A percentile compares a stretch with the other conserved stretches of the same genome.
Conservation (phyloP, 2,888 invertebrate species). For the Troides aeacus region DNA sequence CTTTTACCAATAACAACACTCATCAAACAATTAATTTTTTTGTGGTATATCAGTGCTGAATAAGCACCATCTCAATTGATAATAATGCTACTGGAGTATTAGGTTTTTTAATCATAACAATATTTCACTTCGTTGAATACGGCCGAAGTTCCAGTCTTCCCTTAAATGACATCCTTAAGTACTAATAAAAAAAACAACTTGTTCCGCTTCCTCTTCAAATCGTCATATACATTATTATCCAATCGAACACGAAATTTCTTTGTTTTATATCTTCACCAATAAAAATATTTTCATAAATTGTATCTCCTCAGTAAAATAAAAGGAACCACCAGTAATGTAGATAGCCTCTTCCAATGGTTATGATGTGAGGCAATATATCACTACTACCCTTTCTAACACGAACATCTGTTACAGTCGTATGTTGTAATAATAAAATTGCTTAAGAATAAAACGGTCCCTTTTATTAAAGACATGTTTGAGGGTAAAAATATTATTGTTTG, state of each 20-base stretch:
- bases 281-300: neutral
- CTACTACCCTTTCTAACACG: slow-evolving; percentile 32
- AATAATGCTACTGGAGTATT: neutral
- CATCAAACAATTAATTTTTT: neutral
- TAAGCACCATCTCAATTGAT: neutral
- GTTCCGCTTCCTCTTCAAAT: neutral
- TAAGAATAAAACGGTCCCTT: slow-evolving; percentile 11
- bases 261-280: neutral
- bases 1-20: neutral
- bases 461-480: slow-evolving; percentile 16
- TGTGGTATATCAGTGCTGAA: neutral
- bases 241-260: neutral
- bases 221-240: neutral
- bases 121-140: neutral
- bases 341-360: slow-evolving; percentile 10
- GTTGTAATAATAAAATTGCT: slow-evolving; percentile 19
- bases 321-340: slow-evolving; percentile 10
- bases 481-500: slow-evolving; percentile 2
- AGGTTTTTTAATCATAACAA: neutral
- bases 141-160: no score
- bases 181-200: neutral
- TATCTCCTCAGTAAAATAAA: slow-evolving; percentile 7
- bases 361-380: slow-evolving; percentile 26
- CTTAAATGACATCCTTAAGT: neutral
- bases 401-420: slow-evolving; percentile 33